These are phyloP conservation scores for Scleropages formosus DNA, from an alignment of 2,797 vertebrate genomes.

Conservation along the genomic window DNA sequence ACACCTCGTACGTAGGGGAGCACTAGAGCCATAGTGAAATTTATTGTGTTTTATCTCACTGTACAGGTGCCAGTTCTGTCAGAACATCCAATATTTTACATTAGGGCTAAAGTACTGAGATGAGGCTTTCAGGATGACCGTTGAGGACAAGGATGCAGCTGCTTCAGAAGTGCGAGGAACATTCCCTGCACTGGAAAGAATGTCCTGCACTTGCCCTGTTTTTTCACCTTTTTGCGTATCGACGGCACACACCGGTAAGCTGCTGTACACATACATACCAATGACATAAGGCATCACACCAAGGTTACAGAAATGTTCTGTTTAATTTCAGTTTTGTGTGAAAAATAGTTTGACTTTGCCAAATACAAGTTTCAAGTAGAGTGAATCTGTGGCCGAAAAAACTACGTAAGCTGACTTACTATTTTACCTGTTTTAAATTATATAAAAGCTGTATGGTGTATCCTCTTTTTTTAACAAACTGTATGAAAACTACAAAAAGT, in stretches of 20 bases:
- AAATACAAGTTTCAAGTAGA: neutral
- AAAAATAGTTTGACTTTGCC: slow-evolving; percentile 13
- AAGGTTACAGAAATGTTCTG: neutral
- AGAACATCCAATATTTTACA: neutral
- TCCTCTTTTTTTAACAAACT: slow-evolving; percentile 16
- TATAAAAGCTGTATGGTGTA: slow-evolving; percentile 13
- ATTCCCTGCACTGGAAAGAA: neutral
- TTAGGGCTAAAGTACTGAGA: slow-evolving; percentile 6
- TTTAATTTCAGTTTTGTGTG: slow-evolving; percentile 20
- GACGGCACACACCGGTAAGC: slow-evolving; percentile 11
- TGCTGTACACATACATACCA: neutral
- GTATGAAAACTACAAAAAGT: slow-evolving; percentile 12
- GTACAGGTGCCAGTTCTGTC: neutral
- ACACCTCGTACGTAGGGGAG: neutral
- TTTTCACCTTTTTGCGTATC: neutral
- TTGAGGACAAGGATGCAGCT: neutral
- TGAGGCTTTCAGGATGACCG: neutral
- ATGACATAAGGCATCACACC: neutral
- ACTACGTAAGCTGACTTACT: slow-evolving; percentile 4
- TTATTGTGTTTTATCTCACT: slow-evolving; percentile 4
- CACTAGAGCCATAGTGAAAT: neutral
- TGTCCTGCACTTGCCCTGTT: neutral
- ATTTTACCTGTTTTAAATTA: slow-evolving; percentile 11
- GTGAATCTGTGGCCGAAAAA: slow-evolving; percentile 15
- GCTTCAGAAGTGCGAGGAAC: neutral